A percentile compares a stretch with the other conserved stretches of the same genome.
Conservation (phyloP, 2,113 vertebrate genomes). For the Chlamydotis undulata region DNA sequence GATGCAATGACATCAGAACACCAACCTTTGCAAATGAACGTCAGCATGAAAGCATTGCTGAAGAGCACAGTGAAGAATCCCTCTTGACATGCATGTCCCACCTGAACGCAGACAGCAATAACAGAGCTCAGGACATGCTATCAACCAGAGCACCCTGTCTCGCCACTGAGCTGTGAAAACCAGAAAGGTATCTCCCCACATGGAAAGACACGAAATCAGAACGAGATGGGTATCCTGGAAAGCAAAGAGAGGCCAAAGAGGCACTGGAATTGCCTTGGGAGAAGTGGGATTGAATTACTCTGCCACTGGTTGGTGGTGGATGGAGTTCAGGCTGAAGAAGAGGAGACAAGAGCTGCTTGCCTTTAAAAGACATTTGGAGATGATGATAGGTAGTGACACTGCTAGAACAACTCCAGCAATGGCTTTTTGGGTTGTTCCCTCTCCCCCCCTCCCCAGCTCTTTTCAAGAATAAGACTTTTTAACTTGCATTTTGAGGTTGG, state of each 20-base stretch:
- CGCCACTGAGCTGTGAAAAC: not conserved
- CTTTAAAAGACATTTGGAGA: not conserved
- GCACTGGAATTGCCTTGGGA: not conserved
- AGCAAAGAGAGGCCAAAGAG: not conserved
- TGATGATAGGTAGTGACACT: not conserved
- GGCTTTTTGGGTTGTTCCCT: not conserved
- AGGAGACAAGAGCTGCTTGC: not conserved
- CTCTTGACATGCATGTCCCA: not conserved
- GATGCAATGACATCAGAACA: not conserved
- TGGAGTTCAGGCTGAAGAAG: not conserved
- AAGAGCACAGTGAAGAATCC: not conserved
- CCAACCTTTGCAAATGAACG: not conserved
- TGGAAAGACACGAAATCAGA: not conserved
- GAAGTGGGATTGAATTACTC: not conserved
- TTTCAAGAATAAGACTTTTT: not conserved
- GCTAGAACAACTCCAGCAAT: not conserved
- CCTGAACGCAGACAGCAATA: accelerated
- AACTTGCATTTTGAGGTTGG: not conserved
- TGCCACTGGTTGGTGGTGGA: not conserved
- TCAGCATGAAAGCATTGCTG: accelerated
- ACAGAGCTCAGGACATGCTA: not conserved
- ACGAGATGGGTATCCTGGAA: not conserved
- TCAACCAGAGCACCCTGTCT: not conserved
- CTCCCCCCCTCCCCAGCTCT: not conserved
- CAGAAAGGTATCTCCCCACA: not conserved